phyloP scores from a whole-genome alignment of 1,140 invertebrate genomes.

The Sarcophaga peregrina region DNA sequence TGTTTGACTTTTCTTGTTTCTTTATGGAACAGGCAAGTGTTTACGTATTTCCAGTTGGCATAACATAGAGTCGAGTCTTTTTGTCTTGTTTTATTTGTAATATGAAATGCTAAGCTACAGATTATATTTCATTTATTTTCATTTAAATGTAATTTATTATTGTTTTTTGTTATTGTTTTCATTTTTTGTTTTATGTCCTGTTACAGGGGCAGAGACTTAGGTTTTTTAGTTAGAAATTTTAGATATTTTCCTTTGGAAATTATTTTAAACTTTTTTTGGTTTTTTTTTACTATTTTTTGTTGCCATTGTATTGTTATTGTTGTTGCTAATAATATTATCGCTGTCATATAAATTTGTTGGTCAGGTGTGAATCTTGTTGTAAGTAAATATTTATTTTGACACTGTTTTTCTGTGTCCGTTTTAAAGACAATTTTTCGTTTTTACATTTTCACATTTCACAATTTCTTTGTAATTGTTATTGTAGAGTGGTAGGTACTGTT shows the following conservation, averaged over 20 bases:
- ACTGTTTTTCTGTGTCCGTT: slow-evolving; percentile 21
- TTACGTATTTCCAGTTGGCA: no score
- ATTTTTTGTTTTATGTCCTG: neutral
- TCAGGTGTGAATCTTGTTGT: slow-evolving; percentile 27
- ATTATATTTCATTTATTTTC: slow-evolving; percentile 35
- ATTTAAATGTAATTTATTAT: slow-evolving; percentile 42
- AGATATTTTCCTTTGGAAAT: neutral
- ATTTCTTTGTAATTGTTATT: neutral
- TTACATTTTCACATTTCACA: neutral
- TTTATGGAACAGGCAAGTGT: no score
- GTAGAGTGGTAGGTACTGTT: neutral
- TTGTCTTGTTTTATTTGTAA: neutral
- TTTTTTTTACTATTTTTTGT: no score
- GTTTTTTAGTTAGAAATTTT: neutral
- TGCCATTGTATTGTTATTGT: no score
- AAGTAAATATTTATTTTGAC: slow-evolving; percentile 38
- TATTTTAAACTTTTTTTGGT: neutral
- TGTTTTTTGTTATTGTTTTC: neutral
- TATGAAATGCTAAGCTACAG: slow-evolving; percentile 12
- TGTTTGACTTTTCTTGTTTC: neutral
- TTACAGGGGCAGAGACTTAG: neutral
- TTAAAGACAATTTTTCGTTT: slow-evolving; percentile 5
- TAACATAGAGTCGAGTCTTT: neutral
- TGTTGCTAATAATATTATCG: neutral
- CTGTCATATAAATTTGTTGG: slow-evolving; percentile 20